Evolutionary conservation across 2,888 invertebrate species (phyloP).

Genomic region (Pandemis corylana): DNA sequence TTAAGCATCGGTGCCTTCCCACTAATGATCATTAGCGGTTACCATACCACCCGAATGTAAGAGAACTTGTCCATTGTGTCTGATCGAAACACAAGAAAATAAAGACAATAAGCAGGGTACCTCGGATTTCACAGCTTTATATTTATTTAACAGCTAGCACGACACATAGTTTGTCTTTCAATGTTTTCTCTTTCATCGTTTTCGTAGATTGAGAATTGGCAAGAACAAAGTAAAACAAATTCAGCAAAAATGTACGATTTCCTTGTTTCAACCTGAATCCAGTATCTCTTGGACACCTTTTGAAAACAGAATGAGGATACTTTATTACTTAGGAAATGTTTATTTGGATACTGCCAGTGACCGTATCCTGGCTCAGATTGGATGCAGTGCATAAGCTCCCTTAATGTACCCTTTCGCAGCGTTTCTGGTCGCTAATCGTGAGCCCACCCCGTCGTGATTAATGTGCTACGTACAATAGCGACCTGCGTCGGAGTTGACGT

Average conservation of each 20-base stretch:
- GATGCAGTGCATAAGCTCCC: background rate
- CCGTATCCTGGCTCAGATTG: background rate
- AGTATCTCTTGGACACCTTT: too few species aligned
- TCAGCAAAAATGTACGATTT: too few species aligned
- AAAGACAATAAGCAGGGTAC: background rate
- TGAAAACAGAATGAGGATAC: too few species aligned
- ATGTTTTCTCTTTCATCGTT: too few species aligned
- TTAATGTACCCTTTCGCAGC: constrained; percentile 11
- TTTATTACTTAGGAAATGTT: background rate
- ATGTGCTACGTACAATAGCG: constrained; percentile 5
- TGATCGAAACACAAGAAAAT: background rate
- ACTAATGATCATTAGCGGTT: constrained; percentile 18
- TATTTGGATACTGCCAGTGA: background rate
- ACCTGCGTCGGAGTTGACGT: background rate
- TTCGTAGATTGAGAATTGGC: too few species aligned
- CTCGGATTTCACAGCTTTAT: background rate
- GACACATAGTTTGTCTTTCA: background rate
- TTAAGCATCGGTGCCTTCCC: background rate
- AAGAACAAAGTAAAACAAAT: too few species aligned
- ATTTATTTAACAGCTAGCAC: background rate
- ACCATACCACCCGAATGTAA: background rate
- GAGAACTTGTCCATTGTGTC: background rate
- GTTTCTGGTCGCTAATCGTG: constrained; percentile 6
- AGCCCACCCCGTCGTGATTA: constrained; percentile 7
- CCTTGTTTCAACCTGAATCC: too few species aligned